Base-by-base conservation (phyloP, 2,888 invertebrate genomes). In the Eremobia ochroleuca region DNA sequence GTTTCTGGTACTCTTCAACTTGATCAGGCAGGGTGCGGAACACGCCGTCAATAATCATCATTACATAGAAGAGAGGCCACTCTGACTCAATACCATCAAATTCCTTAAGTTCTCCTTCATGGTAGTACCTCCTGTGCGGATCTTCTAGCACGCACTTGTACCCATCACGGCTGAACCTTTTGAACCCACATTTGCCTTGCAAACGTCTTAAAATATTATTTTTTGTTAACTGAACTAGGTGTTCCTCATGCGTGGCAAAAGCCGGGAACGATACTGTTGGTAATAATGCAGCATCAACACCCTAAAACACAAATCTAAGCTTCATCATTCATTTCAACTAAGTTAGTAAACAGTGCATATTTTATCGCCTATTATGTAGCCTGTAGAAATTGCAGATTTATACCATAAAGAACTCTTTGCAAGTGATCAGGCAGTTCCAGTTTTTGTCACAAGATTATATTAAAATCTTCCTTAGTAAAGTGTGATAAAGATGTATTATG, bases 11-110 rank as follows among this genome's bases (percentile, higher is more conserved):
- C 92, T 99, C 98, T 83, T 98, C 98, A n/a, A 99, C 98, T 97
- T 99, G 99, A 73, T 99, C 98, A 5, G 98, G 98, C 84, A 98
- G 96, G 31, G 98, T 98, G 90, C 98, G 98, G 92, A 99, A 99
- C 69, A 99, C 98, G 18, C 99, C 99, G 94, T 99, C 99, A 87
- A 99, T 99, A 68, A 99, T 98, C 98, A 99, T 98, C 93, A 98
- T 98, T 64, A 99, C 98, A 92, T 98, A 99, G 95, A 99, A 99
- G 70, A 99, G 94, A 0, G 99, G 99, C 99, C 99, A 99, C 94
- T 99, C 99, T 86, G 99, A 99, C 96, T 99, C 99, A 25, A 99
- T 97, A 64, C 98, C 98, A 92, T 99, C 99, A 95, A 99, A 99
- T 91, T 99, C 98, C 94, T 99, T 99, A 4, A 99, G 98, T 96